Base-by-base conservation (phyloP, 2,888 invertebrate genomes). In the Epistrophe eligans region DNA sequence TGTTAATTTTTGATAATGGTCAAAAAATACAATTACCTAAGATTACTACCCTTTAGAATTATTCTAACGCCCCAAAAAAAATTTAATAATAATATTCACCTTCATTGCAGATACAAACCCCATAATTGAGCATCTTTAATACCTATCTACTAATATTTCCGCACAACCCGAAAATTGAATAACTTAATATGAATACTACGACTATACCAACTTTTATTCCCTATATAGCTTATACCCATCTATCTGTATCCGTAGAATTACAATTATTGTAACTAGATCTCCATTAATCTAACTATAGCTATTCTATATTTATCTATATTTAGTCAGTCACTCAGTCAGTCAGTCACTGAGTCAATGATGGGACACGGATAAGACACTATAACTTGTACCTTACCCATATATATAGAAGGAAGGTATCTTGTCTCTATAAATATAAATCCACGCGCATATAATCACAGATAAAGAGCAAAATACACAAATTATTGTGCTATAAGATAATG, bases 401-500 rank as follows among this genome's bases (percentile, higher is more conserved):
- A 24, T 24, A 24, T 35, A 62, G 77, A 70, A 77, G 13, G 58
- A 11, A 62, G 40, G 28, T 55, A 32, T 74, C 84, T 48, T 24
- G 24, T 85, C 81, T 1, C 0, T 35, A 7, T 74, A 43, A 67
- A 8, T 35, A 7, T 74, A 43, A 67, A 77, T 81, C 64, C 77
- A 81, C 67, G 73, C 81, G 74, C 82, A 89, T 82, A 89, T 79
- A 88, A 84, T 79, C 81, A 66, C 74, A 88, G 80, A 77, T 82
- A 84, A 79, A 85, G 88, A 82, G 83, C 88, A 84, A 87, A 91
- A 90, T 67, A 67, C 90, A 91, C 90, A 91, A 91, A 92, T 91
- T 92, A 91, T 92, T 92, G 91, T 91, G 90, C 91, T 92, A 4
- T 6, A 91, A 91, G 91, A 90, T 92, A 92, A 92, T 92, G 92